A percentile compares a stretch with the other conserved stretches of the same genome.
Evolutionary conservation across 2,888 invertebrate genomes (phyloP).

Genomic region (Apantesis nais): DNA sequence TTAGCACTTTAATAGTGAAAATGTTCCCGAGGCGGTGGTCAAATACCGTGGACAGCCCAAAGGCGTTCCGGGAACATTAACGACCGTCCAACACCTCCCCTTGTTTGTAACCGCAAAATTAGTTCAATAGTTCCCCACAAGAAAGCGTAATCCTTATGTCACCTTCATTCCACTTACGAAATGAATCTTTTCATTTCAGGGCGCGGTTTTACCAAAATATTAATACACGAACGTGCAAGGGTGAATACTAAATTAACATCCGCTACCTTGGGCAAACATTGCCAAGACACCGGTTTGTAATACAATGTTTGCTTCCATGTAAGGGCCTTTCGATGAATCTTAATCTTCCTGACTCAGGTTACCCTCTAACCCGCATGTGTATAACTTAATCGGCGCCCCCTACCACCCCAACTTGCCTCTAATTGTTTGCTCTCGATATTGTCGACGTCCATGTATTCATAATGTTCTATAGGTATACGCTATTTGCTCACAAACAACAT

Average conservation of each 20-base stretch:
- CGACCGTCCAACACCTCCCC: constrained; percentile 70
- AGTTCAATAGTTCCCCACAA: constrained; percentile 69
- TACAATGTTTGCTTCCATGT: constrained; percentile 84
- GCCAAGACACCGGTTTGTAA: constrained; percentile 78
- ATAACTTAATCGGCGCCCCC: constrained; percentile 83
- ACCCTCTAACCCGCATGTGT: constrained; percentile 83
- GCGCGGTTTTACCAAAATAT: constrained; percentile 69
- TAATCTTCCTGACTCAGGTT: constrained; percentile 83
- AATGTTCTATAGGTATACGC: constrained; percentile 51
- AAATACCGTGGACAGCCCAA: constrained; percentile 72
- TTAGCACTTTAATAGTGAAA: constrained; percentile 84
- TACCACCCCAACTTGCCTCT: constrained; percentile 74
- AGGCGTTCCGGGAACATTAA: constrained; percentile 78
- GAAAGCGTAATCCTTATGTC: constrained; percentile 49
- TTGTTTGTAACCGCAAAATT: constrained; percentile 81
- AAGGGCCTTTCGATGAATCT: constrained; percentile 83
- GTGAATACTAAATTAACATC: constrained; percentile 85
- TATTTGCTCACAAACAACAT: constrained; percentile 52
- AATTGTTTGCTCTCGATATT: constrained; percentile 85
- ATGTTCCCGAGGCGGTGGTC: constrained; percentile 72
- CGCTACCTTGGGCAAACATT: constrained; percentile 82
- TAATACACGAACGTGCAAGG: constrained; percentile 76
- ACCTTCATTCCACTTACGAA: constrained; percentile 54
- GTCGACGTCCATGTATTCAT: constrained; percentile 77
- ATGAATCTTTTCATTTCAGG: constrained; percentile 60